Conservation (phyloP, 2,888 invertebrate species). For the Aspidiotus destructor region DNA sequence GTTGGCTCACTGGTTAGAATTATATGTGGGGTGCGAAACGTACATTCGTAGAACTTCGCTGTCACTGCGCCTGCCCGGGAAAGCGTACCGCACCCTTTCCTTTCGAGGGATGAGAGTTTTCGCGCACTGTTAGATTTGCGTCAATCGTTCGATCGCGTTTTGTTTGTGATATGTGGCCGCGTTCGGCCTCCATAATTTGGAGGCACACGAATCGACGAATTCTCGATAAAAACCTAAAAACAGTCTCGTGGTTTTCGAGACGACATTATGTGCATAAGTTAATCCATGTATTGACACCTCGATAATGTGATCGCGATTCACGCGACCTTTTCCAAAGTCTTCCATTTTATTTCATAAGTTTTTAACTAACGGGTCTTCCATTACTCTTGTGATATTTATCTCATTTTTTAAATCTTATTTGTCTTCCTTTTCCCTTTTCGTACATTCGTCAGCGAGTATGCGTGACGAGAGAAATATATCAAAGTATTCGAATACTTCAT, state of each 20-base stretch:
- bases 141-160: constrained; percentile 18
- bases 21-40: not conserved
- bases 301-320: too few relatives aligned
- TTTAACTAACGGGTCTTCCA: not conserved
- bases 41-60: constrained; percentile 14
- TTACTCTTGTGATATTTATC: not conserved
- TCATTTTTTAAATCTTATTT: constrained; percentile 2
- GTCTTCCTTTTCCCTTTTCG: constrained; percentile 12
- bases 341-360: constrained; percentile 16
- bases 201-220: too few relatives aligned
- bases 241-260: too few relatives aligned
- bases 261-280: too few relatives aligned
- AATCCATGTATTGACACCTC: too few relatives aligned
- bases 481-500: constrained; percentile 17
- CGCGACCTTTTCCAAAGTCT: constrained; percentile 6
- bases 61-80: not conserved
- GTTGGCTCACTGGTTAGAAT: too few relatives aligned
- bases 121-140: constrained; percentile 7
- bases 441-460: not conserved
- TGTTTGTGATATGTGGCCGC: not conserved
- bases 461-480: constrained; percentile 11
- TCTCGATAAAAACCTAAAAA: too few relatives aligned
- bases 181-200: too few relatives aligned
- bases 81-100: not conserved
- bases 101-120: constrained; percentile 6